phyloP scores from a whole-genome alignment of 2,797 vertebrate genomes.

The Esox lucius region DNA sequence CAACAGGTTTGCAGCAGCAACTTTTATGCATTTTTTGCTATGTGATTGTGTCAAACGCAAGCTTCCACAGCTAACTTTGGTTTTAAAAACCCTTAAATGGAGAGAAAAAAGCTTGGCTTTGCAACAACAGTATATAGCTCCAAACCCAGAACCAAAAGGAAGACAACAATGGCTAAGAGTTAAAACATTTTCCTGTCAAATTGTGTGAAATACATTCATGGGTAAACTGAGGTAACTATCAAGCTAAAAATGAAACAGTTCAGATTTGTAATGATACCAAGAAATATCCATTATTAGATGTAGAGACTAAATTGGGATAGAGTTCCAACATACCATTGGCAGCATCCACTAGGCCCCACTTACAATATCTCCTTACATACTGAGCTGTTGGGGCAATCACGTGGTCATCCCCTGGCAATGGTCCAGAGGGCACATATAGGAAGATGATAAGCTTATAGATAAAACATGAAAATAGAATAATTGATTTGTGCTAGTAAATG shows the following conservation, averaged over 20 bases:
- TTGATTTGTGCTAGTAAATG: background rate
- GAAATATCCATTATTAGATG: background rate
- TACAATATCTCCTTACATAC: background rate
- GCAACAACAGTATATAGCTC: conserved; percentile 57
- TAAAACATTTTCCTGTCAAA: background rate
- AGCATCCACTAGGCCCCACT: background rate
- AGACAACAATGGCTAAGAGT: background rate
- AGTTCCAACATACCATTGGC: background rate
- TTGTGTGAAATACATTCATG: conserved; percentile 15
- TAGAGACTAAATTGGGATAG: background rate
- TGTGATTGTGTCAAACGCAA: conserved; percentile 76
- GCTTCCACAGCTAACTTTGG: conserved; percentile 77
- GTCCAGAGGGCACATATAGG: background rate
- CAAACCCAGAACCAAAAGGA: conserved; percentile 6
- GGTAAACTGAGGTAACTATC: conserved; percentile 1
- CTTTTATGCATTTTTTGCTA: conserved; percentile 45
- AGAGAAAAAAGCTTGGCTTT: conserved; percentile 50
- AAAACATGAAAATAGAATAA: background rate
- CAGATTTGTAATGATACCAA: background rate
- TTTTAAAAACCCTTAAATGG: conserved; percentile 49
- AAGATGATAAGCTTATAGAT: conserved; percentile 3
- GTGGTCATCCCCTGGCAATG: background rate
- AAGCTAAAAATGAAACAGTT: background rate
- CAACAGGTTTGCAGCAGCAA: conserved; percentile 62
- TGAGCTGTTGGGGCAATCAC: background rate